These are phyloP conservation scores for Amphiprion clarkii DNA, from an alignment of 2,797 vertebrate genomes.

Conservation along the genomic window DNA sequence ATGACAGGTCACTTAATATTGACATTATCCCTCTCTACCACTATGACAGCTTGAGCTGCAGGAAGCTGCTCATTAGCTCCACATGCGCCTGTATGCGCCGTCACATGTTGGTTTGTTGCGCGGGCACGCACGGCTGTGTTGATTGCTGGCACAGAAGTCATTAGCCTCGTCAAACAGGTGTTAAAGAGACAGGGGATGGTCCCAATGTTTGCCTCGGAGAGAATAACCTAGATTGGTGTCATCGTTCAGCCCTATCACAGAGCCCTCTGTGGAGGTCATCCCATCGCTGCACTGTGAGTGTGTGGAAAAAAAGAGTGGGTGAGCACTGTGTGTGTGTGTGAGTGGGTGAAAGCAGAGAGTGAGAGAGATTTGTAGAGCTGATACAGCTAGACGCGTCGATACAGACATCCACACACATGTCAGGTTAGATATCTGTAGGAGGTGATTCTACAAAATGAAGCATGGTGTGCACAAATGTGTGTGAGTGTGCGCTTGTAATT, in stretches of 20 bases:
- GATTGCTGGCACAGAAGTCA: conserved; percentile 64
- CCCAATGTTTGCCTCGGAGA: conserved; percentile 64
- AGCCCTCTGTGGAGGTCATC: conserved; percentile 51
- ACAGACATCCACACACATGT: conserved; percentile 38
- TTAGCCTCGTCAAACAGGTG: conserved; percentile 80
- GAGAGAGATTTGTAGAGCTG: conserved; percentile 28
- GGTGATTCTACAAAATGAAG: conserved; percentile 35
- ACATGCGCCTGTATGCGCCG: conserved; percentile 37
- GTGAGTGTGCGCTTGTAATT: conserved; percentile 36
- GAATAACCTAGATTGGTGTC: conserved; percentile 66
- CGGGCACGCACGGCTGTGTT: conserved; percentile 30
- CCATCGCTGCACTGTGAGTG: conserved; percentile 10
- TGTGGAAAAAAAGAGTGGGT: neutral
- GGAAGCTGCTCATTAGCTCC: conserved; percentile 77
- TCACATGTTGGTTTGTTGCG: conserved; percentile 6
- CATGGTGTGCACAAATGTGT: conserved; percentile 22
- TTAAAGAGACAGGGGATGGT: conserved; percentile 68
- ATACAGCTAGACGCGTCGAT: conserved; percentile 22
- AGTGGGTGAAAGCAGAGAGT: conserved; percentile 1
- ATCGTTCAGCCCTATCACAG: conserved; percentile 59
- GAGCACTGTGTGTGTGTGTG: neutral
- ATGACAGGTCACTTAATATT: conserved; percentile 82
- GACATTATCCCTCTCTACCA: conserved; percentile 74
- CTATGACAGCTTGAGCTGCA: conserved; percentile 73
- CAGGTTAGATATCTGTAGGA: conserved; percentile 39